Evolutionary conservation across 2,888 invertebrate species (phyloP).

Genomic region (Sinhomidia bicolor): DNA sequence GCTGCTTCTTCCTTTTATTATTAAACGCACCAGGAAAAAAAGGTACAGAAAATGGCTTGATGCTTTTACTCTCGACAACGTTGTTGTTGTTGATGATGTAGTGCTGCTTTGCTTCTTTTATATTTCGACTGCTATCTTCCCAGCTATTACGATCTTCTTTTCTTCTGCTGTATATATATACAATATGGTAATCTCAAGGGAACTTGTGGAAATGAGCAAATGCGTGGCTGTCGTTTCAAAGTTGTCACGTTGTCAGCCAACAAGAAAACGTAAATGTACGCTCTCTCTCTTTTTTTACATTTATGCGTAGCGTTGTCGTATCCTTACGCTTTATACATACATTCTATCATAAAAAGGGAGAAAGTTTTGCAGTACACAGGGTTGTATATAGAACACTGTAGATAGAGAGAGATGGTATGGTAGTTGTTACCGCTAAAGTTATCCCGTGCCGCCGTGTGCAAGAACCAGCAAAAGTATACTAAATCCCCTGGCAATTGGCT

Average conservation of each 20-base stretch:
- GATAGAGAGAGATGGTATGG: conserved; percentile 48
- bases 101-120: not conserved
- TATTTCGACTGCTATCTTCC: conserved; percentile 23
- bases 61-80: conserved; percentile 33
- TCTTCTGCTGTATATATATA: conserved; percentile 25
- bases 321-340: conserved; percentile 1
- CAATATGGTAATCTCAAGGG: conserved; percentile 75
- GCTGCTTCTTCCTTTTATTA: conserved; percentile 39
- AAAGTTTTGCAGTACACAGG: conserved; percentile 22
- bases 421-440: conserved; percentile 34
- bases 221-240: conserved; percentile 78
- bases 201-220: conserved; percentile 79
- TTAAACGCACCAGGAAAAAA: not conserved
- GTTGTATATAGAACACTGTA: not conserved
- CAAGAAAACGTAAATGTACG: conserved; percentile 49
- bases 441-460: conserved; percentile 22
- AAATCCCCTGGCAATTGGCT: conserved; percentile 80
- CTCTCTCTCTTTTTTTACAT: not conserved
- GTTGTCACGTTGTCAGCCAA: conserved; percentile 79
- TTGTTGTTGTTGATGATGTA: not conserved
- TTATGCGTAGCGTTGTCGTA: conserved; percentile 28
- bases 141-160: conserved; percentile 3
- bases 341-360: conserved; percentile 25
- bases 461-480: conserved; percentile 68
- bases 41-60: conserved; percentile 16